Base-by-base conservation (phyloP, 2,113 vertebrate genomes). In the Zingel zingel region DNA sequence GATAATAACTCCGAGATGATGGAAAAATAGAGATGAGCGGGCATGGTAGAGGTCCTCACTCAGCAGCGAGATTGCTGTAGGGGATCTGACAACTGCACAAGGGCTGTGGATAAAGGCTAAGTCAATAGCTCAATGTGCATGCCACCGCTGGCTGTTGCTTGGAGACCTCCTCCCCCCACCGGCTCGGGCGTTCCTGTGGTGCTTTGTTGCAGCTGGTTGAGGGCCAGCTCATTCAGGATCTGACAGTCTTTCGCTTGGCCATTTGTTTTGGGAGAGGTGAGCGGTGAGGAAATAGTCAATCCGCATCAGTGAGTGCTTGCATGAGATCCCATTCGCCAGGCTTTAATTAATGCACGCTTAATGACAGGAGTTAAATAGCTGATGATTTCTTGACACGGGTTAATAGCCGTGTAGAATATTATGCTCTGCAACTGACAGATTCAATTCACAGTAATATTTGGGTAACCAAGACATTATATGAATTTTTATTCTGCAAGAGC, bases 71-170 rank as follows among this genome's bases (percentile, higher is more conserved):
- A 77, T 23, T 21, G 63, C 86, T 79, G 78, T 69, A 54, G 83
- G 47, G 54, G 62, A 72, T 90, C 85, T 87, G 84, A 91, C 83
- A 90, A 53, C 84, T 76, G 30, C 19, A 87, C 86, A 85, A 87
- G 79, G 88, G 74, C 87, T 79, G 79, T 48, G 79, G 71, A 85
- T 62, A 27, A 74, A 91, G 33, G 77, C 47, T 79, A 81, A 87
- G 92, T 89, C 91, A 94, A 82, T 48, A 83, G 89, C 13, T 65
- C 83, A 74, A 89, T 89, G 84, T 83, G 86, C 86, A 86, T 92
- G 90, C 88, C 77, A 90, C 87, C 82, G 57, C 87, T 76, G 85
- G 84, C 1, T 1, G 89, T 93, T 94, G 85, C 90, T 81, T 76
- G 87, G 89, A 89, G 92, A 88, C 84, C 86, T 48, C 65, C 80